These are phyloP conservation scores for Flexamia atlantica DNA, from an alignment of 2,888 invertebrate genomes.

Conservation along the genomic window DNA sequence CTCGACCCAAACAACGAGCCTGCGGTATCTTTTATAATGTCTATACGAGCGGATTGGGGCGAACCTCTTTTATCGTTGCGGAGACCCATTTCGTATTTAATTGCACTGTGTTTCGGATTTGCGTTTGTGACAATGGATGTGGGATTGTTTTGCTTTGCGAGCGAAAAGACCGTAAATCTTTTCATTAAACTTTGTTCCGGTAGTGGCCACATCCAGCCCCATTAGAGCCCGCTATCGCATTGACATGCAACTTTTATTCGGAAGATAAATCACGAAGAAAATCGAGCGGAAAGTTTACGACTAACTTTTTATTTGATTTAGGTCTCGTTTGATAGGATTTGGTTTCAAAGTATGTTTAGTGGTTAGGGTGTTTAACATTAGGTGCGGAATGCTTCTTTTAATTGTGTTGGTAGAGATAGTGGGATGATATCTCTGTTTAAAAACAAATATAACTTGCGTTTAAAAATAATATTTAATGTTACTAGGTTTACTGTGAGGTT, in stretches of 20 bases:
- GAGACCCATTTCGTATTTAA: slow-evolving; percentile 43
- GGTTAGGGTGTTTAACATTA: no score
- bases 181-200: slow-evolving; percentile 23
- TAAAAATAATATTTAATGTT: no score
- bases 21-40: slow-evolving; percentile 37
- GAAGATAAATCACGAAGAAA: not conserved
- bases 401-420: no score
- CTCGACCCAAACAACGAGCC: slow-evolving; percentile 20
- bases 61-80: slow-evolving; percentile 23
- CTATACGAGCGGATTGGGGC: slow-evolving; percentile 27
- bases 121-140: slow-evolving; percentile 19
- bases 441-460: no score
- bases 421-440: no score
- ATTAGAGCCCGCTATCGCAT: slow-evolving; percentile 16
- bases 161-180: slow-evolving; percentile 39
- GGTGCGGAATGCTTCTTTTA: no score
- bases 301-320: slow-evolving; percentile 24
- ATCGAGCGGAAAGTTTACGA: not conserved
- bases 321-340: not conserved
- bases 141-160: slow-evolving; percentile 22
- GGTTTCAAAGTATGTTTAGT: not conserved
- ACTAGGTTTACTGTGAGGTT: no score
- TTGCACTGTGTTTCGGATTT: slow-evolving; percentile 38
- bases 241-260: slow-evolving; percentile 16
- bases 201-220: not conserved